Conservation (phyloP, 1,140 invertebrate species). For the Euura saliciscinereae region DNA sequence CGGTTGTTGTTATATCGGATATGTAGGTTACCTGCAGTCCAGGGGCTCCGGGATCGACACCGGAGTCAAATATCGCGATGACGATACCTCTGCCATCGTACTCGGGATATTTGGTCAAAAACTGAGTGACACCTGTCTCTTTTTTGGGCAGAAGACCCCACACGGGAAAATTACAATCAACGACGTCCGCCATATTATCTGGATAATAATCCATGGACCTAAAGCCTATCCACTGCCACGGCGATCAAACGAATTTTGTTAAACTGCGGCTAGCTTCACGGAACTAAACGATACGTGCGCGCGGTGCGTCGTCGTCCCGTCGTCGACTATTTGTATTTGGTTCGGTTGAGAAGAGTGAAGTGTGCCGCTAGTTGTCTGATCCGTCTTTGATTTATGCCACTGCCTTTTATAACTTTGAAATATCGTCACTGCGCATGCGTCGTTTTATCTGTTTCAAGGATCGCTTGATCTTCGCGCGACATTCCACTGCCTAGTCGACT, state of each 20-base stretch:
- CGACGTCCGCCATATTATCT: slow-evolving; percentile 65
- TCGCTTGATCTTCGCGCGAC: too few relatives aligned
- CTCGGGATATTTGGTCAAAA: slow-evolving; percentile 88
- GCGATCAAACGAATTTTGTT: slow-evolving; percentile 26
- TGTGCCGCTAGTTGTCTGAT: not conserved
- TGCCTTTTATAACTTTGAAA: not conserved
- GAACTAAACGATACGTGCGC: too few relatives aligned
- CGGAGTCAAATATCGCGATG: slow-evolving; percentile 97
- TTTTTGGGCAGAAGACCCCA: slow-evolving; percentile 91
- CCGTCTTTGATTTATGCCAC: not conserved
- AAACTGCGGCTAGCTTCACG: not conserved
- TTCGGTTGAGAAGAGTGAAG: too few relatives aligned
- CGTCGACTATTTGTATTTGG: too few relatives aligned
- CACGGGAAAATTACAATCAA: slow-evolving; percentile 80
- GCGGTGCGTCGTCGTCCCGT: too few relatives aligned
- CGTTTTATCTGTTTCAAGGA: too few relatives aligned
- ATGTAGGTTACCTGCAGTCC: slow-evolving; percentile 84
- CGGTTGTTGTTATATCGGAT: not conserved
- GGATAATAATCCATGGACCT: slow-evolving; percentile 18
- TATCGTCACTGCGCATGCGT: not conserved
- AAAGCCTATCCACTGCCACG: slow-evolving; percentile 22
- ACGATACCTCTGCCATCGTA: slow-evolving; percentile 91
- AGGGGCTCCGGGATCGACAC: slow-evolving; percentile 93
- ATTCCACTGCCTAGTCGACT: too few relatives aligned
- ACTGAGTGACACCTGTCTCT: slow-evolving; percentile 89